These are phyloP conservation scores for Cheilosia urbana DNA, from an alignment of 2,888 invertebrate genomes.

Conservation along the genomic window DNA sequence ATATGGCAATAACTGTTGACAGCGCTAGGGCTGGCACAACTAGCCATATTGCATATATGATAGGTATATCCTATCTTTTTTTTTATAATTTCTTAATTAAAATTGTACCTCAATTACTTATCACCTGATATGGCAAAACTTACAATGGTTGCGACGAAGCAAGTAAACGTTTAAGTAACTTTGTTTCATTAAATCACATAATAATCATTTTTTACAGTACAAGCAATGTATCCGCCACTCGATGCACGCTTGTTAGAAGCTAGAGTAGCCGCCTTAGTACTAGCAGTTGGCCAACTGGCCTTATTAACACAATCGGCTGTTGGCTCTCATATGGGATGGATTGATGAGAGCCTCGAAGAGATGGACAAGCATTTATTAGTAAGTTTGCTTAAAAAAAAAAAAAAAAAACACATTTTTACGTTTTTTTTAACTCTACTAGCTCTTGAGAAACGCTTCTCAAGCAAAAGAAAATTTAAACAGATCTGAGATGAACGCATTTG, in stretches of 20 bases:
- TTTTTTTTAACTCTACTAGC: conserved; percentile 48
- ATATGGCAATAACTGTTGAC: too few species aligned
- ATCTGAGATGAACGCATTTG: conserved; percentile 66
- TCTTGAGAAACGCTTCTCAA: conserved; percentile 74
- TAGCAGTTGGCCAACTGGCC: conserved; percentile 88
- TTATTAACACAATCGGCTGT: conserved; percentile 87
- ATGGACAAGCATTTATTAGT: conserved; percentile 88
- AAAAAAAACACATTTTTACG: neutral
- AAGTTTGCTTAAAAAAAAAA: conserved; percentile 72
- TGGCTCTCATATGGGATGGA: conserved; percentile 85
- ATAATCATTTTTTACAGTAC: conserved; percentile 55
- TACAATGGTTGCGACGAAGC: neutral
- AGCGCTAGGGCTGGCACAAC: too few species aligned
- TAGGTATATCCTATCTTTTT: too few species aligned
- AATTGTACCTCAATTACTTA: neutral
- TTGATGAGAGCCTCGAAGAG: conserved; percentile 87
- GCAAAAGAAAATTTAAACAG: conserved; percentile 74
- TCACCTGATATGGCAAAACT: neutral
- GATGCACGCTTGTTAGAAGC: conserved; percentile 89
- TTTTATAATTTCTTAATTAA: too few species aligned
- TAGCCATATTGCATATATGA: too few species aligned
- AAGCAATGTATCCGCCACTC: conserved; percentile 89
- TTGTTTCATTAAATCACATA: neutral
- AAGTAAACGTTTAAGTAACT: neutral
- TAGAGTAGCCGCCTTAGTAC: conserved; percentile 86